A percentile compares a stretch with the other conserved stretches of the same genome.
These are phyloP conservation scores for Rhegmatorhina hoffmannsi DNA, from an alignment of 2,113 vertebrate genomes.

Conservation along the genomic window DNA sequence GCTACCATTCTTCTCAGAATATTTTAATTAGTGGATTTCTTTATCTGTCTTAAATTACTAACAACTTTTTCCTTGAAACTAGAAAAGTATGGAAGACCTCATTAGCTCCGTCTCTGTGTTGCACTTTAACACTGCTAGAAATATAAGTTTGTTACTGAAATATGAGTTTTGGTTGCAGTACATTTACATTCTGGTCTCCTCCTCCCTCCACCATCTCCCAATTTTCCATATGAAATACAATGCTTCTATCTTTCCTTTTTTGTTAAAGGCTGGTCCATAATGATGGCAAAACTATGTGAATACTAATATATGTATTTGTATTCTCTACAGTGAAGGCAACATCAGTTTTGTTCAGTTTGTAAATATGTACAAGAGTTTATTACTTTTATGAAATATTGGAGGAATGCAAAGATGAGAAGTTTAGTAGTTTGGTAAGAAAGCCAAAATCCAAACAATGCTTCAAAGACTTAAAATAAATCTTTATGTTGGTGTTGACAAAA, in stretches of 20 bases:
- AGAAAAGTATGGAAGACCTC: slow-evolving; percentile 37
- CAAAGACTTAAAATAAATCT: slow-evolving; percentile 61
- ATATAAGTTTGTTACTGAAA: slow-evolving; percentile 20
- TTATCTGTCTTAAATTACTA: slow-evolving; percentile 70
- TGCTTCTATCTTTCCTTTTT: slow-evolving; percentile 2
- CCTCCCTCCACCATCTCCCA: too few relatives aligned
- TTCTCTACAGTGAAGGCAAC: slow-evolving; percentile 2
- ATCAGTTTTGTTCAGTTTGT: background rate
- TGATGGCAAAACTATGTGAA: slow-evolving; percentile 13
- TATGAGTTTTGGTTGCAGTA: background rate
- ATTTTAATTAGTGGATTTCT: slow-evolving; percentile 72
- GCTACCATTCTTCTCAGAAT: slow-evolving; percentile 65
- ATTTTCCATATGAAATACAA: background rate
- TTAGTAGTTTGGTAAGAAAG: slow-evolving; percentile 14
- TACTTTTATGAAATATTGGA: slow-evolving; percentile 41
- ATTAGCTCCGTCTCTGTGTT: slow-evolving; percentile 20
- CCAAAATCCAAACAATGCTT: slow-evolving; percentile 58
- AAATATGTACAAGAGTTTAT: slow-evolving; percentile 16
- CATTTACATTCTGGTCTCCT: background rate
- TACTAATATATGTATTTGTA: slow-evolving; percentile 52
- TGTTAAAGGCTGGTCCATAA: background rate
- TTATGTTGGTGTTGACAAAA: slow-evolving; percentile 53
- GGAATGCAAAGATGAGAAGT: slow-evolving; percentile 22
- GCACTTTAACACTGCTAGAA: background rate
- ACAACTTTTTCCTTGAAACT: slow-evolving; percentile 52